Evolutionary conservation across 2,113 vertebrate species (phyloP).

Genomic region (Xiphias gladius): DNA sequence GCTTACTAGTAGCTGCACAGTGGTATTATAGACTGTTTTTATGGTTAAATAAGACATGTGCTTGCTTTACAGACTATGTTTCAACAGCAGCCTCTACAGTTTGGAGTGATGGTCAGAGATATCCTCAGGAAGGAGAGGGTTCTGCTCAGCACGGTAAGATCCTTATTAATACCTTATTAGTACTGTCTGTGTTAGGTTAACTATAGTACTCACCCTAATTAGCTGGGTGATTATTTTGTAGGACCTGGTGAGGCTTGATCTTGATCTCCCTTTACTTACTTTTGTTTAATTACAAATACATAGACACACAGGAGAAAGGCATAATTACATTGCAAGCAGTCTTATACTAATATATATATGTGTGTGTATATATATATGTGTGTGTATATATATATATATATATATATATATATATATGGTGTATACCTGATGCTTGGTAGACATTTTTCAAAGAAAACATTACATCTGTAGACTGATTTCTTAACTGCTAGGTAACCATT

Average conservation of each 20-base stretch:
- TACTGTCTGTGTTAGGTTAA: not conserved
- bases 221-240: not conserved
- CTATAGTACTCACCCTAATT: not conserved
- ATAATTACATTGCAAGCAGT: not conserved
- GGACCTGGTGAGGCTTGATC: not conserved
- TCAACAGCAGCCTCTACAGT: conserved; percentile 71
- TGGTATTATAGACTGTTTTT: not conserved
- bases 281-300: not conserved
- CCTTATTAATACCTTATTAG: not conserved
- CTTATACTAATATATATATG: not conserved
- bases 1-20: not conserved
- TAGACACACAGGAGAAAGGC: not conserved
- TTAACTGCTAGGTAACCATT: not conserved
- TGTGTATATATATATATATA: too few species aligned
- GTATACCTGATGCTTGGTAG: not conserved
- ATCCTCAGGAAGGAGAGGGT: conserved; percentile 79
- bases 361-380: too few species aligned
- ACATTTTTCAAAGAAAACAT: not conserved
- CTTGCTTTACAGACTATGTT: conserved; percentile 69
- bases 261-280: too few species aligned
- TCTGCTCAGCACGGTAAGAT: conserved; percentile 73
- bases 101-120: conserved; percentile 80
- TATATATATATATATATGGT: not conserved
- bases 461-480: too few species aligned
- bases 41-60: not conserved